A percentile compares a stretch with the other conserved stretches of the same genome.
These are phyloP conservation scores for Miniopterus natalensis DNA, from an alignment of 2,113 vertebrate genomes.

Conservation along the genomic window DNA sequence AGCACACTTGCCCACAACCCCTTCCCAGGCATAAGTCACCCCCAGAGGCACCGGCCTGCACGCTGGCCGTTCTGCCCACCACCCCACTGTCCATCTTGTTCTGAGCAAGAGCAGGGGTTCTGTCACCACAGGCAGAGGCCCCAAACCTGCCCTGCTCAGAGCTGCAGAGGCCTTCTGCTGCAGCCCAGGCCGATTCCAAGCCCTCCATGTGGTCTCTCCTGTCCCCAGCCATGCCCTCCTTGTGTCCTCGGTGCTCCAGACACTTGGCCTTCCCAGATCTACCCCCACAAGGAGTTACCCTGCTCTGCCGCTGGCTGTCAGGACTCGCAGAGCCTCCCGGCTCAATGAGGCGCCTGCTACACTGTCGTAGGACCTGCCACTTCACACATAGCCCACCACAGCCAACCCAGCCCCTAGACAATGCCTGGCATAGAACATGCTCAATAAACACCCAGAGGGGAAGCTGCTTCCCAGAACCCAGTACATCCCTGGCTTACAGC, in stretches of 20 bases:
- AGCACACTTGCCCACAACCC: neutral
- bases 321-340: neutral
- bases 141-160: neutral
- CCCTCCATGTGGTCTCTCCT: neutral
- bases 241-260: too few species aligned
- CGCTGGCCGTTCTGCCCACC: too few species aligned
- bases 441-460: neutral
- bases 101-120: too few species aligned
- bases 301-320: neutral
- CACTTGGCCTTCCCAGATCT: neutral
- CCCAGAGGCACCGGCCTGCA: too few species aligned
- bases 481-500: neutral
- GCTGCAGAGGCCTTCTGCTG: neutral
- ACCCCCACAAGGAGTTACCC: neutral
- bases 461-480: neutral
- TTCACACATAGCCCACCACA: neutral
- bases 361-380: neutral
- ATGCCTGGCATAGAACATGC: neutral
- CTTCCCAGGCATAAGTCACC: neutral
- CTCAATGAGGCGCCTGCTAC: neutral
- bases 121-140: neutral
- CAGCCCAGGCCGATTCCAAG: fast-evolving
- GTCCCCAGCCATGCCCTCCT: neutral
- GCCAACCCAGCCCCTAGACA: neutral
- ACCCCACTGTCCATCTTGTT: too few species aligned